Evolutionary conservation across 2,113 vertebrate genomes (phyloP), one percentile per base, ranked within the genome.

Genomic region (Poeciliopsis retropinna): DNA sequence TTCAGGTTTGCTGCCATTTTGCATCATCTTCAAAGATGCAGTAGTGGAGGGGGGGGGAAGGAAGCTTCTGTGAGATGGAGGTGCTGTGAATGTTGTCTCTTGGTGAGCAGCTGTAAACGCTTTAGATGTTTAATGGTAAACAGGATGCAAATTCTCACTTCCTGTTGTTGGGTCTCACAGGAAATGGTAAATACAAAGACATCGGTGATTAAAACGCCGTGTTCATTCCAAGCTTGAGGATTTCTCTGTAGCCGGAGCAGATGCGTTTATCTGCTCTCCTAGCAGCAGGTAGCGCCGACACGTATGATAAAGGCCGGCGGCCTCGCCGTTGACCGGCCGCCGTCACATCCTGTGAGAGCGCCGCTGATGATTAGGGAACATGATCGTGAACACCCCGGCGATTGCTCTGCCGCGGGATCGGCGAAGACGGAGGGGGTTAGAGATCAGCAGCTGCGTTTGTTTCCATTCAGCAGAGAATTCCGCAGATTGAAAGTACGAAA

Each of bases 1-100:
- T 83, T 79, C 80, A 81, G 78, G 73, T 85, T 79, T 76, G 77
- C 81, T 83, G 87, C 78, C 83, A 73, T 88, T 89, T 84, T 81
- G 51, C 70, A 67, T 86, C 74, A 81, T 81, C 69, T 78, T 85
- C 73, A 73, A n/a, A 72, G 67, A 5, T 32, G 71, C n/a, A 17
- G 82, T 68, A 5, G 75, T 30, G 60, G 34, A 37, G 9, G 32
- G 7, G 32, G 32, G 30, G 30, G 30, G 31, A 37, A 11, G 2
- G 7, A 64, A 2, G 75, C 69, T 64, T 61, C 54, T 70, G 76
- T 47, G 75, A 74, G 75, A 70, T 54, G 72, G 65, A 76, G 64
- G 75, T 3, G 37, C 27, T 51, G 37, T 3, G 31, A 32, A 47
- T n/a, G 67, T 34, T 76, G 70, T 73, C 72, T 79, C 10, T 70